Evolutionary conservation across 2,888 invertebrate species (phyloP).

Genomic region (Lasioglossum calceatum): DNA sequence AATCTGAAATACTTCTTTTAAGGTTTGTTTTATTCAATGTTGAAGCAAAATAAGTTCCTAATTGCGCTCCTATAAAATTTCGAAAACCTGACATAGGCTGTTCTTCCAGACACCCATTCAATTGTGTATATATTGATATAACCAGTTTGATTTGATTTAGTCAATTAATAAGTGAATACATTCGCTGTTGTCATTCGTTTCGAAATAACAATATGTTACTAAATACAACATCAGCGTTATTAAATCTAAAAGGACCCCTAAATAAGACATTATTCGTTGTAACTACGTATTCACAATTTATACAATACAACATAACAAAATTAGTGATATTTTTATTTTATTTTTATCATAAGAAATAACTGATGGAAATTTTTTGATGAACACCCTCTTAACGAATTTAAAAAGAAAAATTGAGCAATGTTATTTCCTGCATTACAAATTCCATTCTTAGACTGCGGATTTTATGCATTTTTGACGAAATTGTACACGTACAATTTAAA

Average conservation of each 20-base stretch:
- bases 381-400: background rate
- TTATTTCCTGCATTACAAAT: background rate
- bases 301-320: background rate
- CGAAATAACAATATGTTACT: background rate
- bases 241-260: too few relatives aligned
- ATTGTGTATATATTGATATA: background rate
- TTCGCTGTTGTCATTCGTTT: background rate
- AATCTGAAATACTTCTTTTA: too few relatives aligned
- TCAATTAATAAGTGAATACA: background rate
- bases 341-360: background rate
- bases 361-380: background rate
- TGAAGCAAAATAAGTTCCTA: too few relatives aligned
- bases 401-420: background rate
- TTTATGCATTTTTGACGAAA: too few relatives aligned
- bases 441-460: too few relatives aligned
- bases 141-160: background rate
- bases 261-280: background rate
- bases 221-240: background rate
- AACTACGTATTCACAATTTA: background rate
- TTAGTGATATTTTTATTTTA: background rate
- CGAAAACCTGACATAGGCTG: too few relatives aligned
- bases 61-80: too few relatives aligned
- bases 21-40: too few relatives aligned
- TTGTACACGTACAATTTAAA: too few relatives aligned
- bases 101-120: too few relatives aligned